A percentile compares a stretch with the other conserved stretches of the same genome.
phyloP scores from a whole-genome alignment of 2,888 invertebrate species.

The Microplitis manilae region DNA sequence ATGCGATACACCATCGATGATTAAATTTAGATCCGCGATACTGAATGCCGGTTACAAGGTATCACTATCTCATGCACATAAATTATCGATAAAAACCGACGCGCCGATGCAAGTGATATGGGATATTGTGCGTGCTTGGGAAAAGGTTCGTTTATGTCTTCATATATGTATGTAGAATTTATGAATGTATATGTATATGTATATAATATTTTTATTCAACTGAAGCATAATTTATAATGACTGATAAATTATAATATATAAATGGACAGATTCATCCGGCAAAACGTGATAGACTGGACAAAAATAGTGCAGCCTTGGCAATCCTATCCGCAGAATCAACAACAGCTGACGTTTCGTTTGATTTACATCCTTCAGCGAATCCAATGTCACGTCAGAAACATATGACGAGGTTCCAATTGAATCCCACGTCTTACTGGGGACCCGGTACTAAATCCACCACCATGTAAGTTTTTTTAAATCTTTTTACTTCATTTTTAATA shows the following conservation, averaged over 20 bases:
- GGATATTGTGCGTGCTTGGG: conserved; percentile 93
- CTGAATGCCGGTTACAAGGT: conserved; percentile 92
- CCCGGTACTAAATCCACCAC: conserved; percentile 87
- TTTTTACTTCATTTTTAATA: not conserved
- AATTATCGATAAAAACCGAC: conserved; percentile 91
- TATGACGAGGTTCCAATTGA: conserved; percentile 86
- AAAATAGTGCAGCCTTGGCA: conserved; percentile 73
- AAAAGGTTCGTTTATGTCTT: conserved; percentile 64
- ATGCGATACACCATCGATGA: conserved; percentile 64
- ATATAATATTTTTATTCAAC: not conserved
- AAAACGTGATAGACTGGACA: conserved; percentile 75
- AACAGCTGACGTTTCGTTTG: conserved; percentile 72
- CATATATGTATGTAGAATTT: not conserved
- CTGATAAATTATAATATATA: not conserved
- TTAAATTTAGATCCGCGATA: conserved; percentile 84
- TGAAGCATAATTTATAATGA: not conserved
- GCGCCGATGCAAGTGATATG: conserved; percentile 90
- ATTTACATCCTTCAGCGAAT: conserved; percentile 81
- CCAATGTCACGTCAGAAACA: conserved; percentile 83
- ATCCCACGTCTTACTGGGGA: conserved; percentile 92
- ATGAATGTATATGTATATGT: not conserved
- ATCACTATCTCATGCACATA: conserved; percentile 92
- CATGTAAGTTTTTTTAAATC: conserved; percentile 75
- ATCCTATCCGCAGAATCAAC: conserved; percentile 76
- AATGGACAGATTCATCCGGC: conserved; percentile 75